A percentile compares a stretch with the other conserved stretches of the same genome.
phyloP scores from a whole-genome alignment of 1,140 invertebrate species.

The Drosophila jambulina region DNA sequence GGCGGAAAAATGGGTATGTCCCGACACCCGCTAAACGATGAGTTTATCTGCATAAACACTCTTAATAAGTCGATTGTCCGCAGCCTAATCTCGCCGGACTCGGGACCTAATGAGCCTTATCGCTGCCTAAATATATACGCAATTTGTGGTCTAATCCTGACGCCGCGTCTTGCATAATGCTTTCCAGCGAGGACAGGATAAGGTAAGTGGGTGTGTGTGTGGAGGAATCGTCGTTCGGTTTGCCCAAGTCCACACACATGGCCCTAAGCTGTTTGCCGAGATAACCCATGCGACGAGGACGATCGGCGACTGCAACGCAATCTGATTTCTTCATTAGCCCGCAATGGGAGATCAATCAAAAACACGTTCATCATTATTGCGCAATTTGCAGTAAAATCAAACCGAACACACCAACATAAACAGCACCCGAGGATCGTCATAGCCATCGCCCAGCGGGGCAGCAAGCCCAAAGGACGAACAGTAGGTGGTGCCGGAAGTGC shows the following conservation, averaged over 20 bases:
- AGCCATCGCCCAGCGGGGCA: constrained; percentile 55
- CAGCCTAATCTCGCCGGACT: constrained; percentile 58
- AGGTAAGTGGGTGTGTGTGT: constrained; percentile 5
- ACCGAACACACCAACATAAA: constrained; percentile 60
- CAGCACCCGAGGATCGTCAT: constrained; percentile 22
- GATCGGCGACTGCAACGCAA: constrained; percentile 6
- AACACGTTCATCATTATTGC: constrained; percentile 68
- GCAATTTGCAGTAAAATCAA: constrained; percentile 62
- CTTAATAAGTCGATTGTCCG: constrained; percentile 81
- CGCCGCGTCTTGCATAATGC: constrained; percentile 71
- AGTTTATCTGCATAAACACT: constrained; percentile 83
- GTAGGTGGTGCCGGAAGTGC: constrained; percentile 81
- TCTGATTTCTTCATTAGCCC: constrained; percentile 9
- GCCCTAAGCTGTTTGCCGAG: constrained; percentile 69
- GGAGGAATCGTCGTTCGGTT: constrained; percentile 27
- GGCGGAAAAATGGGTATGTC: constrained; percentile 82
- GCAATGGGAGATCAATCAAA: constrained; percentile 55
- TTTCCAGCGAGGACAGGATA: constrained; percentile 6
- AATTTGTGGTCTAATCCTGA: constrained; percentile 70
- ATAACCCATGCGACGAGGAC: constrained; percentile 45
- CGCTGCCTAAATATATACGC: constrained; percentile 55
- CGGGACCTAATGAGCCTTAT: constrained; percentile 59
- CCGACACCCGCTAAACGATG: constrained; percentile 82
- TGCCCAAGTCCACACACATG: constrained; percentile 55
- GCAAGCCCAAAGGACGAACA: constrained; percentile 49